Base-by-base conservation (phyloP, 1,140 invertebrate genomes). In the Drosophila sucinea region DNA sequence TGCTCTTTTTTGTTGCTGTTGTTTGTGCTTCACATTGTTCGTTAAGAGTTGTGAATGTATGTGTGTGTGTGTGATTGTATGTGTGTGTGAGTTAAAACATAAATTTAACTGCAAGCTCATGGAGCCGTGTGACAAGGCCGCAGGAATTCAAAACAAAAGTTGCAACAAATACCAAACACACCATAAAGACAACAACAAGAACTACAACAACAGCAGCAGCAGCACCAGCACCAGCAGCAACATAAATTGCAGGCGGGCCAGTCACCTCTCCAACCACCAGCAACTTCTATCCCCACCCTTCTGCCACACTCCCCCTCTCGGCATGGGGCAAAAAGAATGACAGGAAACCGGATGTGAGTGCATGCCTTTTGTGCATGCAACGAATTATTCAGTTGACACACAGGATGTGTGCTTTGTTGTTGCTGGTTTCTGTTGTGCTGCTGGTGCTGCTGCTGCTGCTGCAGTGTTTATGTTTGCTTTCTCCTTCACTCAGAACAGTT, bases 111-210 rank as follows among this genome's bases (percentile, higher is more conserved):
- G 73, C 66, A 71, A 73, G 77, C 83, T 79, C 84, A 89, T 74
- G 77, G 67, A 79, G 77, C 83, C 81, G 77, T 89, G 81, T 89
- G 84, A 87, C 84, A 87, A 87, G 84, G 84, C 84, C 84, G 79
- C 84, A 87, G 84, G 84, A 87, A 87, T 87, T 87, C 80, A 87
- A 87, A 87, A 89, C 84, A 87, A 87, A 89, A 89, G 84, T 83
- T 89, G 84, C 83, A 87, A 87, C 83, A 87, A 83, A 87, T 87
- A 83, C 79, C 84, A 83, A 89, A 83, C 84, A 87, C 80, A 70
- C 83, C 84, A 89, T 89, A 89, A 89, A 83, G 83, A 87, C 83
- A 87, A 83, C 70, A 72, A 40, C 74, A 81, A 67, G 73, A 81
- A 35, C 67, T 68, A 63, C 69, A 81, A 56, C 76, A 64, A 64